phyloP scores from a whole-genome alignment of 2,888 invertebrate genomes.

The Bruchidius siliquastri region DNA sequence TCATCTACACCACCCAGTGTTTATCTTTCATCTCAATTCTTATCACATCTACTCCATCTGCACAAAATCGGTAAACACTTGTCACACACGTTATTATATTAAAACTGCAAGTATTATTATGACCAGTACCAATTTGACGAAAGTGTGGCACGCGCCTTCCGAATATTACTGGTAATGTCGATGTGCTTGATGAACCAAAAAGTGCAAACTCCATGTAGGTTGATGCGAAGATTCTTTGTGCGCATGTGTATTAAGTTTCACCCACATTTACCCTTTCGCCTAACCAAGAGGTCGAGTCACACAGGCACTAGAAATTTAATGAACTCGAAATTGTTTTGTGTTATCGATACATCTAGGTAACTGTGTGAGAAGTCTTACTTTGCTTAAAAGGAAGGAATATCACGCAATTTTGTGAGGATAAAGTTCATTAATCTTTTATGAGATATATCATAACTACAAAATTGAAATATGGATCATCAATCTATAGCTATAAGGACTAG shows the following conservation, averaged over 20 bases:
- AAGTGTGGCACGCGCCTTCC: neutral
- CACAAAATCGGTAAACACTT: neutral
- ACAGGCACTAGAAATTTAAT: too few relatives aligned
- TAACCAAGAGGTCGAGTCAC: neutral
- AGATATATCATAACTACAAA: too few relatives aligned
- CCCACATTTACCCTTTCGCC: constrained; percentile 28
- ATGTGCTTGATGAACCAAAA: constrained; percentile 21
- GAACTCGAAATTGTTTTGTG: too few relatives aligned
- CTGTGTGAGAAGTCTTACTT: too few relatives aligned
- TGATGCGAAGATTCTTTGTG: constrained; percentile 1
- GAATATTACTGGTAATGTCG: neutral
- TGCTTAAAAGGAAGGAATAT: too few relatives aligned
- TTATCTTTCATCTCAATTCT: neutral
- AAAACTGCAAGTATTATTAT: neutral
- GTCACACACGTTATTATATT: neutral
- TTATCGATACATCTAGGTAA: too few relatives aligned
- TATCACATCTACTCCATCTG: neutral
- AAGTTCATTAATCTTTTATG: too few relatives aligned
- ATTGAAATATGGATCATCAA: too few relatives aligned
- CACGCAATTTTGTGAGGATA: too few relatives aligned
- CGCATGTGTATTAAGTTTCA: constrained; percentile 4
- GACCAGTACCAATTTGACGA: neutral
- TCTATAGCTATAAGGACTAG: too few relatives aligned
- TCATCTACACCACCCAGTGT: neutral
- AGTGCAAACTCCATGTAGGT: constrained; percentile 26